Base-by-base conservation (phyloP, 2,888 invertebrate species). In the Drosophila nr. perissopoda region DNA sequence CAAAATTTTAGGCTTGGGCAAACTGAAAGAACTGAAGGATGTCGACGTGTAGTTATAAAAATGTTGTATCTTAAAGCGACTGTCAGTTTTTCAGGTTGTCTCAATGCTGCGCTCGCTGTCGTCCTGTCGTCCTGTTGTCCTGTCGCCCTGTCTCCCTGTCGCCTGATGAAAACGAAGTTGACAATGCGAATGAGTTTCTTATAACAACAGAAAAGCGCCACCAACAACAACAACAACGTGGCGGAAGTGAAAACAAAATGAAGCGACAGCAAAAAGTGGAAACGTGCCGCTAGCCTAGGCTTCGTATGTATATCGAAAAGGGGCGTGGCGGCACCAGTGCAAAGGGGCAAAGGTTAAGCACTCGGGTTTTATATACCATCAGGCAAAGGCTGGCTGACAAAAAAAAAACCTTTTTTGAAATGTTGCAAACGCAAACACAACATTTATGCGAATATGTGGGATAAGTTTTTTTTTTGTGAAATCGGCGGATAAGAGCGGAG, bases 121-220 rank as follows among this genome's bases (percentile, higher is more conserved):
- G 34, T 25, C 38, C 33, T 38, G 54, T 45, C 13, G 6, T 21
- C 7, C 36, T n/a, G 34, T 16, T 31, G 36, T 16, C 34, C 52
- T 56, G 59, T 51, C 33, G 33, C 2, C 53, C 38, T 56, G 59
- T 51, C 33, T 21, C 2, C 53, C 38, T 77, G 84, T 78, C 79
- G 65, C 71, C 89, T 87, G 84, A 84, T 84, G 85, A 87, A 89
- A 89, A 89, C 89, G 89, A 87, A 85, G 79, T 85, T 85, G 85
- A 89, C 85, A 85, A 89, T 85, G 73, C 82, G 89, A 85, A 85
- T 89, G 85, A 89, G 85, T 85, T 85, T 89, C 85, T 90, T 87
- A 86, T 89, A 80, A 81, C 76, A 84, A 78, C 75, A 76, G 64
- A 49, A 36, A 52, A 62, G 58, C 62, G 52, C 52, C 69, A 72